Evolutionary conservation across 2,888 invertebrate genomes (phyloP).

Genomic region (Rhogogaster chlorosoma): DNA sequence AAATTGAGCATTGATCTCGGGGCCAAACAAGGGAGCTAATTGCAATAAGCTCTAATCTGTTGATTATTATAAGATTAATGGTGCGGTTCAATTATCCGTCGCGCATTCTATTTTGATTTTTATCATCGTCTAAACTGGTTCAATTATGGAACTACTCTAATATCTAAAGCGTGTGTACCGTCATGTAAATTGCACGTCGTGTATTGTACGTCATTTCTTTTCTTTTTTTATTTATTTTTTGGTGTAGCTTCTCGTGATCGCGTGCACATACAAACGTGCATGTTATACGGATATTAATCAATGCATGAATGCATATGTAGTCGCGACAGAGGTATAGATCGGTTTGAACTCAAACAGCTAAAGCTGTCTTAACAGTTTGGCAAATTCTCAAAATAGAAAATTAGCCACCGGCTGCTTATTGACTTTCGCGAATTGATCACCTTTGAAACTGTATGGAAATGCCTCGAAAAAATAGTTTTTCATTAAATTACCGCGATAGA

Average conservation of each 20-base stretch:
- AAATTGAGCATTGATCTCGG: conserved; percentile 33
- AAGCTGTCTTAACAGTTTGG: conserved; percentile 6
- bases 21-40: background rate
- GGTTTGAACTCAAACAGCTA: conserved; percentile 8
- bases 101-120: conserved; percentile 40
- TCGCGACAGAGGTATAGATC: background rate
- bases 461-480: background rate
- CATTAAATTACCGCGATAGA: background rate
- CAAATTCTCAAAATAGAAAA: background rate
- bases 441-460: conserved; percentile 9
- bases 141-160: background rate
- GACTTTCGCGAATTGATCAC: conserved; percentile 21
- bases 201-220: conserved; percentile 34
- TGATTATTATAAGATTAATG: conserved; percentile 28
- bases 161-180: conserved; percentile 20
- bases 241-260: conserved; percentile 36
- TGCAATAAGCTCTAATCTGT: background rate
- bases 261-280: background rate
- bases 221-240: background rate
- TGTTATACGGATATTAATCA: background rate
- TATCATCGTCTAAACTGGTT: background rate
- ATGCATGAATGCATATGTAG: background rate
- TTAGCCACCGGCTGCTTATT: background rate
- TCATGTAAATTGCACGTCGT: conserved; percentile 32
- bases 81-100: conserved; percentile 40